Evolutionary conservation across 2,888 invertebrate genomes (phyloP), one percentile per base, ranked within the genome.

Genomic region (Neoscelio sp.): DNA sequence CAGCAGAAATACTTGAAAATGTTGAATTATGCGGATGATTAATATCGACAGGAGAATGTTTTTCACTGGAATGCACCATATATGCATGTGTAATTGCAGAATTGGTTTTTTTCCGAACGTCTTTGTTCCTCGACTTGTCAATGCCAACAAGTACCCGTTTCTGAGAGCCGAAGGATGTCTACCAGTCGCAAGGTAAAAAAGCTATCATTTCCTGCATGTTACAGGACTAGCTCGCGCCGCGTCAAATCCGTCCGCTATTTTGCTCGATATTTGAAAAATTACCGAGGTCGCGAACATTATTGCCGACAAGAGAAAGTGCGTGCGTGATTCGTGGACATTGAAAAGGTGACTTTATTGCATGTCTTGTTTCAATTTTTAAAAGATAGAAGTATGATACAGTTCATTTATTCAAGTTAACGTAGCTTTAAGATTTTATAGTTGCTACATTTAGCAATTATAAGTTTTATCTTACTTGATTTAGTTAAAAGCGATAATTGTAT

Each of bases 81-180:
- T 35, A 62, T 62, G 35, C 46, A 62, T 23, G 46, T 12, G 38
- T 64, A 65, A 65, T 65, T 52, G 65, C 28, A 28, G 52, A 42
- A 65, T 65, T 17, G 26, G 10, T 4, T 23, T 56, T 46, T 67
- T 54, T 28, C 15, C 17, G 33, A 28, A 33, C 8, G 1, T 56
- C 68, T 56, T 68, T 68, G 56, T 68, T 38, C 35, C 12, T 12
- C 18, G 38, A 38, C 56, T 68, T 68, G 68, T 56, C 68, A 56
- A 68, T 68, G 68, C 26, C 68, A 48, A 23, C 10, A 52, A 38
- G 56, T 48, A 48, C 68, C 17, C 26, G 56, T 50, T 46, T 10
- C 26, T 13, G 52, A 20, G 4, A 23, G 15, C 23, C 15, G 65
- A 67, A 67, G 65, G 65, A 67, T 67, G 33, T 67, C 35, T 56